These are phyloP conservation scores for Leptopterna dolabrata DNA, from an alignment of 2,888 invertebrate species.

Conservation along the genomic window DNA sequence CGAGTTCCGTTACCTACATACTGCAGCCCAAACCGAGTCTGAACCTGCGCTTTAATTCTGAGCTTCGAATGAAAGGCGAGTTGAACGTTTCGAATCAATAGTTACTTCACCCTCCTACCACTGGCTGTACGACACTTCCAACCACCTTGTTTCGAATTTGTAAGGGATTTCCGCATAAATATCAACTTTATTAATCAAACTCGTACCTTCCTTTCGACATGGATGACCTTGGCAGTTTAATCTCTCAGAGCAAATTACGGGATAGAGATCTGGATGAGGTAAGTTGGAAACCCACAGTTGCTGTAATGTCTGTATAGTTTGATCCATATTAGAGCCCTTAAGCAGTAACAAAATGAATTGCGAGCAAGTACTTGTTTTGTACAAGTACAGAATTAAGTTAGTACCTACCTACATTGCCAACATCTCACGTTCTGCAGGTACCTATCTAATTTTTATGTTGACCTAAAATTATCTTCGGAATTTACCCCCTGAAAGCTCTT, in stretches of 20 bases:
- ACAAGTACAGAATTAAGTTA: too few species aligned
- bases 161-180: neutral
- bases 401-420: too few species aligned
- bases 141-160: neutral
- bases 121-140: neutral
- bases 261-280: conserved; percentile 56
- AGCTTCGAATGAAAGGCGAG: conserved; percentile 11
- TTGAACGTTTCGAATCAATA: conserved; percentile 38
- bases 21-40: neutral
- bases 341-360: too few species aligned
- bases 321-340: too few species aligned
- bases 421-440: too few species aligned
- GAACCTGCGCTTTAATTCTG: conserved; percentile 41
- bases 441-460: too few species aligned
- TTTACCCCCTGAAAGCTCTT: too few species aligned
- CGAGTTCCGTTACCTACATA: neutral
- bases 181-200: neutral
- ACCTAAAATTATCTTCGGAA: too few species aligned
- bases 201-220: neutral
- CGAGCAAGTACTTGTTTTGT: too few species aligned
- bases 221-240: conserved; percentile 55
- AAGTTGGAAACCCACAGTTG: neutral
- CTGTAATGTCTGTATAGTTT: too few species aligned
- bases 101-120: neutral
- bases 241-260: conserved; percentile 52